A percentile compares a stretch with the other conserved stretches of the same genome.
Conservation (phyloP, 2,888 invertebrate species). For the Dromius quadrimaculatus region DNA sequence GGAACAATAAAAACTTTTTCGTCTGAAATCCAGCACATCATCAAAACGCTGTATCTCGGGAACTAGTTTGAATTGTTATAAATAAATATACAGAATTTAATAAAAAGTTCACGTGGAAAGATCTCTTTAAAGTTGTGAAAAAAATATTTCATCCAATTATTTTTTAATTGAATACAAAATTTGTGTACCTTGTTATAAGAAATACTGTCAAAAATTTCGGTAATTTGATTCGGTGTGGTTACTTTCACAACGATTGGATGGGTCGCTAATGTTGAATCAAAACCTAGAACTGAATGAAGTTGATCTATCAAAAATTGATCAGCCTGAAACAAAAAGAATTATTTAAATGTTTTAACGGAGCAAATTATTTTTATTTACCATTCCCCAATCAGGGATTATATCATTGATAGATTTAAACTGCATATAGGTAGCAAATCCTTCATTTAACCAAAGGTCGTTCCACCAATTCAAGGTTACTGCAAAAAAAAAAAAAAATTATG, state of each 20-base stretch:
- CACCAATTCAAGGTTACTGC: constrained; percentile 93
- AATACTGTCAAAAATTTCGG: constrained; percentile 90
- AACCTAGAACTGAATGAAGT: constrained; percentile 77
- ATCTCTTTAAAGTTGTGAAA: too few species aligned
- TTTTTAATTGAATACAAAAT: neutral
- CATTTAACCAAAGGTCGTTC: constrained; percentile 94
- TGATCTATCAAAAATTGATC: constrained; percentile 81
- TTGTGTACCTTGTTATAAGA: constrained; percentile 85
- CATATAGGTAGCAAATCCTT: constrained; percentile 93
- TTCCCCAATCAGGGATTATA: constrained; percentile 83
- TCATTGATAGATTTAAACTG: constrained; percentile 82
- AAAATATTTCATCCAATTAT: too few species aligned
- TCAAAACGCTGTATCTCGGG: too few species aligned
- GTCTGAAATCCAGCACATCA: too few species aligned
- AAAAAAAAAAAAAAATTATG: too few species aligned
- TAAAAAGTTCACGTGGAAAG: too few species aligned
- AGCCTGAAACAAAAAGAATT: constrained; percentile 68
- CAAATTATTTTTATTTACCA: constrained; percentile 69
- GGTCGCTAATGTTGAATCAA: constrained; percentile 85
- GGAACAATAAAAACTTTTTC: neutral
- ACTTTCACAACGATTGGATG: constrained; percentile 92
- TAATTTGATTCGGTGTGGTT: constrained; percentile 88
- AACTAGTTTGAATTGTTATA: too few species aligned
- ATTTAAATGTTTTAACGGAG: constrained; percentile 37
- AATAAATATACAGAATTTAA: too few species aligned